These are phyloP conservation scores for Cricetomys ansorgei DNA, from an alignment of 2,113 vertebrate species.

Conservation along the genomic window DNA sequence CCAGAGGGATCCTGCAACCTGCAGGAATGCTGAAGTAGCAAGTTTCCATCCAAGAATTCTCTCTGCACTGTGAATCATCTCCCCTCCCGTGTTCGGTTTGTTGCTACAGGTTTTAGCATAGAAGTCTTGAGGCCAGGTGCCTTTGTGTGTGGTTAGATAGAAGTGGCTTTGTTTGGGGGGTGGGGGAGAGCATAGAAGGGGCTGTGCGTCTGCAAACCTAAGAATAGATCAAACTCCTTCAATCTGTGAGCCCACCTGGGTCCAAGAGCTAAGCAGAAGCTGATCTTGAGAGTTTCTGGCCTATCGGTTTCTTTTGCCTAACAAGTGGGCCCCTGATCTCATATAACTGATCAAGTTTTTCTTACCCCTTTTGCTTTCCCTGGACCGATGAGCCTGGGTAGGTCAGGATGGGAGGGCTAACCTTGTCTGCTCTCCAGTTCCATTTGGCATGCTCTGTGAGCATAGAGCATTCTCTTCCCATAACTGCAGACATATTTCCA, in stretches of 20 bases:
- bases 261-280: neutral
- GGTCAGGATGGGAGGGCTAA: neutral
- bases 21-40: constrained; percentile 49
- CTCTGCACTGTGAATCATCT: constrained; percentile 48
- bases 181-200: accelerated
- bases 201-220: accelerated
- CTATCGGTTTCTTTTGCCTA: neutral
- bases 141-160: neutral
- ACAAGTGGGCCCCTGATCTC: neutral
- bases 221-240: neutral
- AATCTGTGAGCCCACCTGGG: accelerated
- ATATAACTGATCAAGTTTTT: neutral
- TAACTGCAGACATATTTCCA: neutral
- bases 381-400: neutral
- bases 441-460: neutral
- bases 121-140: neutral
- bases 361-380: neutral
- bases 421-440: neutral
- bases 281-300: accelerated
- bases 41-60: constrained; percentile 26
- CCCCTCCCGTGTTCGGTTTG: constrained; percentile 36
- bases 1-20: neutral
- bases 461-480: neutral
- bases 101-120: constrained; percentile 57
- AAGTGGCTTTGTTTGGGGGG: accelerated